Evolutionary conservation across 2,113 vertebrate genomes (phyloP), one percentile per base, ranked within the genome.

Genomic region (Thamnophis sirtalis): DNA sequence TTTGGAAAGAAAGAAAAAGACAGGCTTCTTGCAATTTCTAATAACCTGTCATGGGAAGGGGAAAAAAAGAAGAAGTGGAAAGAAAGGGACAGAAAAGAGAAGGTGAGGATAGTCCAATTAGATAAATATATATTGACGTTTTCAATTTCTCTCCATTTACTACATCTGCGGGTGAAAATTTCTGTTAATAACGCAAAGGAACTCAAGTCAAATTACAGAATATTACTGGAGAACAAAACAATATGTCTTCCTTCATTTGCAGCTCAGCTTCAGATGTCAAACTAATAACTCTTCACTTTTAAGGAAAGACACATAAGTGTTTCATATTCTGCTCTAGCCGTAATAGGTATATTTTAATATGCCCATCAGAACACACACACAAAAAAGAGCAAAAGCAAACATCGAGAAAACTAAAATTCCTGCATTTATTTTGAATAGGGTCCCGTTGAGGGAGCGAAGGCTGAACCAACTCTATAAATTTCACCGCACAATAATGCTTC

Each of bases 371-470:
- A 91, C 90, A 53, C 93, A 53, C 93, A 53, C 91, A 92, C 55
- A 93, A 91, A 92, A 38, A 51, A 86, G 15, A 11, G 88, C 60
- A 9, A 87, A 49, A 89, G 33, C 90, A 91, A 93, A 91, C 84
- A 85, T 22, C 1, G 5, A 50, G 7, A 43, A 49, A 85, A 24
- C 9, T 80, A 87, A 24, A 90, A 90, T 68, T 51, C 87, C 73
- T 4, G 50, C 33, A 7, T 7, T 55, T 38, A 60, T 10, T 84
- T 24, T 89, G 88, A 58, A 68, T 1, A 48, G n/a, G 73, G 49
- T 33, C 50, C 84, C 19, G 53, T 5, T 28, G 43, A 94, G 28
- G 5, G 38, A 88, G 58, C 38, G 49, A 92, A 38, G 51, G 24
- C 51, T 38, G 10, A 56, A 55, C 24, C 26, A 58, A n/a, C 54